Percentiles rank a stretch among this genome's conserved stretches.
Conservation (phyloP, 2,113 vertebrate species). For the Bombycilla garrulus region DNA sequence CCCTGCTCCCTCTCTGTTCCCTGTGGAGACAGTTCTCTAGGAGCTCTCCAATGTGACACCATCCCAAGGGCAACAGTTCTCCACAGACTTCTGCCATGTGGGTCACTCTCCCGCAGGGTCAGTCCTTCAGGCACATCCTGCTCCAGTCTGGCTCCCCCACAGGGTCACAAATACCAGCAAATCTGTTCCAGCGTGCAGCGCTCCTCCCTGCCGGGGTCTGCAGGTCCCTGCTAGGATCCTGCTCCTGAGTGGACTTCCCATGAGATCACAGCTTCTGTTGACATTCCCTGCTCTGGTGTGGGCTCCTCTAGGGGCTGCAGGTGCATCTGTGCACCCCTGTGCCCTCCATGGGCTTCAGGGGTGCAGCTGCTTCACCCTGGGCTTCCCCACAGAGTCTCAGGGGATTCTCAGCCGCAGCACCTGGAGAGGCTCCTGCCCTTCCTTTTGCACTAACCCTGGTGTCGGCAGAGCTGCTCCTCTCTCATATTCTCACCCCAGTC, state of each 20-base stretch:
- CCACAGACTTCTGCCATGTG: neutral
- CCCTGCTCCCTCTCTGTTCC: neutral
- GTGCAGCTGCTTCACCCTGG: neutral
- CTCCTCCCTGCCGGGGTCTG: neutral
- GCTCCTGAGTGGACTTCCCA: neutral
- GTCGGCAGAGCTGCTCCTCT: neutral
- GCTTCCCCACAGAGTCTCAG: neutral
- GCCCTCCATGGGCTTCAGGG: neutral
- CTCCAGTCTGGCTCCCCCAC: neutral
- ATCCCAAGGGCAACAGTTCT: neutral
- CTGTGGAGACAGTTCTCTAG: neutral
- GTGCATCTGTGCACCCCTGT: neutral
- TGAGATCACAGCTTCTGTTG: neutral
- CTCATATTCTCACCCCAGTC: neutral
- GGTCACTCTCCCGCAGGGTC: neutral
- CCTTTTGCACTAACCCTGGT: neutral
- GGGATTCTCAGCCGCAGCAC: neutral
- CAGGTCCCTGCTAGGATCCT: neutral
- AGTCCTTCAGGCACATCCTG: neutral
- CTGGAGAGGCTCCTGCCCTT: neutral
- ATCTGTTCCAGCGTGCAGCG: neutral
- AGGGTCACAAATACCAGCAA: neutral
- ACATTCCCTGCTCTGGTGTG: neutral
- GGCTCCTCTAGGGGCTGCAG: neutral
- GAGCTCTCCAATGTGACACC: neutral